These are phyloP conservation scores for Xenopus borealis DNA, from an alignment of 2,113 vertebrate species.

Conservation along the genomic window DNA sequence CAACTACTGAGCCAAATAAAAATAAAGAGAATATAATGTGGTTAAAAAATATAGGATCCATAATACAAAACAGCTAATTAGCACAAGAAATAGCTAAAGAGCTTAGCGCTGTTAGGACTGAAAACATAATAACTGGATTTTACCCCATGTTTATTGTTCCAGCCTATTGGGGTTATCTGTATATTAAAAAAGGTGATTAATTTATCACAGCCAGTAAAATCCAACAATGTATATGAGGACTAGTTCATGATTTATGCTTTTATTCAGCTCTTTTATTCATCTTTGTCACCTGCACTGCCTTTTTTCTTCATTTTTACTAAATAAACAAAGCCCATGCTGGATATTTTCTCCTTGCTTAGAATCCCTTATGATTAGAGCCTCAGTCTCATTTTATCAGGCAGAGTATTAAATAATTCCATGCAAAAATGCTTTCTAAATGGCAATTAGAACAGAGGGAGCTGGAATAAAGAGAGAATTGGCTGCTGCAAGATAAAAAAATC, in stretches of 20 bases:
- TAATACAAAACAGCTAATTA: too few relatives aligned
- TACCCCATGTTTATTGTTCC: too few relatives aligned
- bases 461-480: neutral
- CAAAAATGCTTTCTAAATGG: conserved; percentile 21
- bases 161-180: too few relatives aligned
- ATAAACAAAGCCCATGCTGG: neutral
- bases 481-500: neutral
- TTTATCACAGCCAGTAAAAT: neutral
- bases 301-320: neutral
- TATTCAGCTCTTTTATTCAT: neutral
- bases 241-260: neutral
- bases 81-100: too few relatives aligned
- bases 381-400: conserved; percentile 8
- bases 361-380: neutral
- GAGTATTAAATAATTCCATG: conserved; percentile 35
- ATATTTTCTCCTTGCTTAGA: neutral
- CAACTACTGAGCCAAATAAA: too few relatives aligned
- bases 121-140: too few relatives aligned
- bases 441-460: conserved; percentile 35
- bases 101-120: too few relatives aligned
- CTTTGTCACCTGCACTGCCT: neutral
- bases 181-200: neutral
- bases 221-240: too few relatives aligned
- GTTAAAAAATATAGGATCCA: too few relatives aligned
- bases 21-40: too few relatives aligned